Conservation (phyloP, 2,888 invertebrate genomes). For the Patella depressa region DNA sequence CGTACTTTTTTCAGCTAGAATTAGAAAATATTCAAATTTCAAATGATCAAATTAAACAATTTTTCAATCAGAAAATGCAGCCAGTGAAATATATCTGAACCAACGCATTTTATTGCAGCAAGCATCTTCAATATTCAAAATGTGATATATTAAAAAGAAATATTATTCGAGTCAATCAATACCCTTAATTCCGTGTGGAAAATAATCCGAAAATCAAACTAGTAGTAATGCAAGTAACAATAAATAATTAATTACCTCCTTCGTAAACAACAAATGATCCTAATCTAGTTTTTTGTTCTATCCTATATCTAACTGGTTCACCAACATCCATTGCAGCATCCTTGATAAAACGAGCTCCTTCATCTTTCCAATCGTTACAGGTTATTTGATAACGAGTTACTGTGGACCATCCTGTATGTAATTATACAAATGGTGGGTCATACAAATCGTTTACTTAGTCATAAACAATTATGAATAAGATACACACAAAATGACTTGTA, state of each 20-base stretch:
- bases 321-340: not conserved
- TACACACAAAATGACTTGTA: too few species aligned
- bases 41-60: too few species aligned
- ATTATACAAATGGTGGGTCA: not conserved
- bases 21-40: too few species aligned
- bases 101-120: too few species aligned
- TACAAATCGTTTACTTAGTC: too few species aligned
- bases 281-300: not conserved
- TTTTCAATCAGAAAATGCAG: too few species aligned
- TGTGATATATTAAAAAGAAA: too few species aligned
- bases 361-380: conserved; percentile 23
- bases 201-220: not conserved
- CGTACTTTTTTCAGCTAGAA: not conserved
- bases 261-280: not conserved
- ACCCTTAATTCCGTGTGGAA: too few species aligned
- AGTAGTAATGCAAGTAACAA: not conserved
- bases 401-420: conserved; percentile 13
- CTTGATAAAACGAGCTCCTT: not conserved
- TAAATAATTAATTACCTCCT: not conserved
- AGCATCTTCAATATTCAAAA: too few species aligned
- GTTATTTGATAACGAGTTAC: conserved; percentile 17
- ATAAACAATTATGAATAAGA: too few species aligned
- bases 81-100: too few species aligned
- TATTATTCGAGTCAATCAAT: too few species aligned
- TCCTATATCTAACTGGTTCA: conserved; percentile 19